These are phyloP conservation scores for Eueremaeus valkanovi DNA, from an alignment of 2,888 invertebrate genomes.

Conservation along the genomic window DNA sequence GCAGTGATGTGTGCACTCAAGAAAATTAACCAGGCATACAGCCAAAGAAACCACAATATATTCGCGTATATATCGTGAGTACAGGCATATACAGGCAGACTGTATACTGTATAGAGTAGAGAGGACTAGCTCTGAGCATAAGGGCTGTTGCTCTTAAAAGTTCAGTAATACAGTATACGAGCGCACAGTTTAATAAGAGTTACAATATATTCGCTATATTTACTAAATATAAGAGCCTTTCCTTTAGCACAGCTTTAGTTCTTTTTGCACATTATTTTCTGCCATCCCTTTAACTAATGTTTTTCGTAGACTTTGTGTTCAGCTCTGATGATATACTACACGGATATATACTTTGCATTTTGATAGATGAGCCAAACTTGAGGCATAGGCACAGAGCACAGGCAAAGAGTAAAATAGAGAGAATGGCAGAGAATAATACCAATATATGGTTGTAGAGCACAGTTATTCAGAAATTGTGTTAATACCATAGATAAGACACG, in stretches of 20 bases:
- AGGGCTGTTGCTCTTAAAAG: slow-evolving; percentile 18
- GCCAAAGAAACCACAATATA: slow-evolving; percentile 32
- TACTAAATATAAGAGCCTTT: slow-evolving; percentile 19
- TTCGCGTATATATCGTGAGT: too few relatives aligned
- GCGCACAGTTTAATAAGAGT: background rate
- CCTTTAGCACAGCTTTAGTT: background rate
- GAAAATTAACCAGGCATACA: slow-evolving; percentile 28
- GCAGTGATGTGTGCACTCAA: slow-evolving; percentile 24
- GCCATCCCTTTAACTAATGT: background rate
- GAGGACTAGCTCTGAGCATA: background rate
- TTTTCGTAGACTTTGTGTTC: background rate
- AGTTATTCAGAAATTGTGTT: background rate
- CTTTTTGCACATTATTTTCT: background rate
- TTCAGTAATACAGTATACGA: slow-evolving; percentile 4
- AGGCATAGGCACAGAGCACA: background rate
- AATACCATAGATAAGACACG: slow-evolving; percentile 30
- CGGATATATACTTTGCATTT: slow-evolving; percentile 27
- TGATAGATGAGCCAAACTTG: slow-evolving; percentile 24
- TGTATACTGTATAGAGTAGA: too few relatives aligned
- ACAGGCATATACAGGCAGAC: too few relatives aligned
- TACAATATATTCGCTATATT: slow-evolving; percentile 13
- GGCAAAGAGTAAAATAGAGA: background rate
- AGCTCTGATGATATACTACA: slow-evolving; percentile 9
- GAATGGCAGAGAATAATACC: too few relatives aligned
- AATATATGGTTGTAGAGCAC: slow-evolving; percentile 4